Evolutionary conservation across 2,113 vertebrate species (phyloP).

Genomic region (Pardalotus punctatus): DNA sequence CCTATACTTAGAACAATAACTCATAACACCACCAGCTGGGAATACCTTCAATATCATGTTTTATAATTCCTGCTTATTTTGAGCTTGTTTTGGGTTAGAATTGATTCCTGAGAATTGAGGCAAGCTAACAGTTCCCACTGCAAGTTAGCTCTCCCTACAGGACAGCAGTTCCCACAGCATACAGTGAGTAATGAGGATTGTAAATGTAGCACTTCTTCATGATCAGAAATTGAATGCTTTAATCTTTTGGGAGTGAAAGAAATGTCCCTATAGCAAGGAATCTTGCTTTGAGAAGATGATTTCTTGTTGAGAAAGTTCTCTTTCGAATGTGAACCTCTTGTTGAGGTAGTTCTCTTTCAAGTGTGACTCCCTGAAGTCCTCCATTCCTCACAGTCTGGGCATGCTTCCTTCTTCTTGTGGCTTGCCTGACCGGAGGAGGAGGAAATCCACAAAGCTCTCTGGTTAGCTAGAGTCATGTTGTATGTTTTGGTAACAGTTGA

Average conservation of each 20-base stretch:
- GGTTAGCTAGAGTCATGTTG: not conserved
- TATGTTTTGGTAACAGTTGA: not conserved
- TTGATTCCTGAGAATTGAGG: too few species aligned
- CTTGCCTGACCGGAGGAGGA: not conserved
- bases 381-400: not conserved
- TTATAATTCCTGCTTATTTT: too few species aligned
- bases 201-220: not conserved
- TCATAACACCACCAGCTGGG: too few species aligned
- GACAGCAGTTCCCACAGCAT: too few species aligned
- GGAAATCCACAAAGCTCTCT: not conserved
- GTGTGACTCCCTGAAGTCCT: not conserved
- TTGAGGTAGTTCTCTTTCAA: not conserved
- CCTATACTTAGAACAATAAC: too few species aligned
- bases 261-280: not conserved
- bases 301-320: not conserved
- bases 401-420: not conserved
- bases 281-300: not conserved
- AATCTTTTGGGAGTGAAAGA: not conserved
- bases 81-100: too few species aligned
- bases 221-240: not conserved
- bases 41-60: too few species aligned
- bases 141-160: too few species aligned
- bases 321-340: not conserved
- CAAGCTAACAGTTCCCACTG: too few species aligned
- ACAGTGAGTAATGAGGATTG: not conserved